phyloP scores from a whole-genome alignment of 2,888 invertebrate genomes.

The Tricholauxania praeusta region DNA sequence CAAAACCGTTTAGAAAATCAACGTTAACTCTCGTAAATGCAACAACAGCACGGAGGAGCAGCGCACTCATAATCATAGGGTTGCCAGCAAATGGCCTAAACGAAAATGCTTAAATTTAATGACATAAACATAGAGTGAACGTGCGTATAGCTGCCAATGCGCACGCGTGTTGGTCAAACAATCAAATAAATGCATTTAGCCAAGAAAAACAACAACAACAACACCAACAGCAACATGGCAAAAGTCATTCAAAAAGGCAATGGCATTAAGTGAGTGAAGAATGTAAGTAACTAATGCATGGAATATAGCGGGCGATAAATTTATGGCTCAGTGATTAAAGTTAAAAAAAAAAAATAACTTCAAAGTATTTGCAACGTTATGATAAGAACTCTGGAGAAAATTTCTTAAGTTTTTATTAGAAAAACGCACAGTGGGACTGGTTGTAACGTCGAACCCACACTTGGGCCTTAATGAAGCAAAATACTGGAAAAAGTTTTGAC shows the following conservation, averaged over 20 bases:
- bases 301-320: slow-evolving; percentile 33
- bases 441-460: too few species aligned
- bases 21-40: slow-evolving; percentile 9
- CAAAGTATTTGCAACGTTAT: too few species aligned
- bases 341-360: too few species aligned
- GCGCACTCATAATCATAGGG: slow-evolving; percentile 56
- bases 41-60: slow-evolving; percentile 9
- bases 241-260: background rate
- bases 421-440: too few species aligned
- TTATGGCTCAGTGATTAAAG: slow-evolving; percentile 20
- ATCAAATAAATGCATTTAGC: slow-evolving; percentile 33
- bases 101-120: slow-evolving; percentile 67
- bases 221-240: background rate
- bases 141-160: slow-evolving; percentile 4
- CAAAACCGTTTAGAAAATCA: slow-evolving; percentile 19
- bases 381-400: fast-evolving
- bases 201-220: background rate
- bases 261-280: background rate
- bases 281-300: background rate
- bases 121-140: slow-evolving; percentile 59
- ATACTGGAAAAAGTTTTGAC: too few species aligned
- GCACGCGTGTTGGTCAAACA: slow-evolving; percentile 43
- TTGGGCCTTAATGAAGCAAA: too few species aligned
- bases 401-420: too few species aligned
- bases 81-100: slow-evolving; percentile 62